phyloP scores from a whole-genome alignment of 2,113 vertebrate genomes.

The Clarias gariepinus region DNA sequence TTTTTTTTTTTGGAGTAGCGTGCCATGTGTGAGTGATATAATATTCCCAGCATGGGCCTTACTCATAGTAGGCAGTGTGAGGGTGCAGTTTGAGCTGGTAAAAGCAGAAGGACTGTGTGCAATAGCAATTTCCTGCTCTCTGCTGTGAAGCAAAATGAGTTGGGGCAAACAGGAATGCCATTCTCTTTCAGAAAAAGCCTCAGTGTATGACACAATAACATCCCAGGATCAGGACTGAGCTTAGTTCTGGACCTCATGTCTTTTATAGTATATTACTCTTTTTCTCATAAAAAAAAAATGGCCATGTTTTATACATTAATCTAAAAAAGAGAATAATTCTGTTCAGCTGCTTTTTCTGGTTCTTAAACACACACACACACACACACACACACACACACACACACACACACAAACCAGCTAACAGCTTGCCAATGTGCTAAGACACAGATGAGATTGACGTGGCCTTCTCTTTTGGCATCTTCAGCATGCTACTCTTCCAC shows the following conservation, averaged over 20 bases:
- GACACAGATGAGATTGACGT: conserved; percentile 2
- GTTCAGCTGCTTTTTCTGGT: conserved; percentile 5
- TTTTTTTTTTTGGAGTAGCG: background rate
- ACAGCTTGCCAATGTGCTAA: background rate
- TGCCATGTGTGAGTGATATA: background rate
- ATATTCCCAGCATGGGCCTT: background rate
- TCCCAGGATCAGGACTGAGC: background rate
- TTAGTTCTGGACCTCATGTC: background rate
- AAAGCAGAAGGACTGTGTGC: background rate
- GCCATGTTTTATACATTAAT: background rate
- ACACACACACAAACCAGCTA: background rate
- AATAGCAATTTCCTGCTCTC: conserved; percentile 3
- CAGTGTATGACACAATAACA: background rate
- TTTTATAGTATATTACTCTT: background rate
- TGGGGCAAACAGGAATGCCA: background rate
- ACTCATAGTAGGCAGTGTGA: background rate
- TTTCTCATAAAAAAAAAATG: too few species aligned
- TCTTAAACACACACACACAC: background rate
- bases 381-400: background rate
- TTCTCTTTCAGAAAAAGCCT: background rate
- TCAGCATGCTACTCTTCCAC: background rate
- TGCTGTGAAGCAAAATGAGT: conserved; percentile 27
- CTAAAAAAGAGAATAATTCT: background rate
- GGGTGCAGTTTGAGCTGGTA: background rate
- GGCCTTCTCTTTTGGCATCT: background rate